These are phyloP conservation scores for Cerastis leucographa DNA, from an alignment of 2,888 invertebrate species.

Conservation along the genomic window DNA sequence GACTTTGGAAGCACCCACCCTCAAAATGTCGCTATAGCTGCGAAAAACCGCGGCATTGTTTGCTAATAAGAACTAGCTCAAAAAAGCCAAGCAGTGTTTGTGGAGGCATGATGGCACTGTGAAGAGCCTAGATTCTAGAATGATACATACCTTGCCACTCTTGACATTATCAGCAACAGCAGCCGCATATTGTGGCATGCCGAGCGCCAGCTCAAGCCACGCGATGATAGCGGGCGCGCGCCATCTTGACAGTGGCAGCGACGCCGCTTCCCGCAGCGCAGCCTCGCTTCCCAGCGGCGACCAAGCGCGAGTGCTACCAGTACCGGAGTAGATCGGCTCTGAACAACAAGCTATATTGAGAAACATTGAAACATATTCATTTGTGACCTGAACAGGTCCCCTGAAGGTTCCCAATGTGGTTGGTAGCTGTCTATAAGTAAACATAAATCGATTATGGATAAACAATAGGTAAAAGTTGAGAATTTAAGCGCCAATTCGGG, in stretches of 20 bases:
- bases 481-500: not conserved
- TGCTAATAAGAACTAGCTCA: not conserved
- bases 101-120: not conserved
- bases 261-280: constrained; percentile 95
- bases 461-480: not conserved
- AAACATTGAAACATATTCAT: constrained; percentile 63
- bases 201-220: constrained; percentile 98
- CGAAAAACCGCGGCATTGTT: not conserved
- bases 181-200: constrained; percentile 98
- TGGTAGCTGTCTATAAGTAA: constrained; percentile 17
- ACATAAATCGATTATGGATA: not conserved
- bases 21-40: not conserved
- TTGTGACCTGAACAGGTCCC: constrained; percentile 47
- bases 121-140: not conserved
- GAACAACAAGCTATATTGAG: constrained; percentile 61
- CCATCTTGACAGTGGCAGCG: constrained; percentile 97
- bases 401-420: constrained; percentile 48
- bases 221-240: constrained; percentile 97
- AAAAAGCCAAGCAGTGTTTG: constrained; percentile 28
- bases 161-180: constrained; percentile 98
- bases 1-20: not conserved
- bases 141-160: constrained; percentile 95
- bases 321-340: constrained; percentile 89
- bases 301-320: constrained; percentile 91
- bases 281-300: constrained; percentile 94